Base-by-base conservation (phyloP, 2,888 invertebrate genomes). In the Spicauda simplicius region DNA sequence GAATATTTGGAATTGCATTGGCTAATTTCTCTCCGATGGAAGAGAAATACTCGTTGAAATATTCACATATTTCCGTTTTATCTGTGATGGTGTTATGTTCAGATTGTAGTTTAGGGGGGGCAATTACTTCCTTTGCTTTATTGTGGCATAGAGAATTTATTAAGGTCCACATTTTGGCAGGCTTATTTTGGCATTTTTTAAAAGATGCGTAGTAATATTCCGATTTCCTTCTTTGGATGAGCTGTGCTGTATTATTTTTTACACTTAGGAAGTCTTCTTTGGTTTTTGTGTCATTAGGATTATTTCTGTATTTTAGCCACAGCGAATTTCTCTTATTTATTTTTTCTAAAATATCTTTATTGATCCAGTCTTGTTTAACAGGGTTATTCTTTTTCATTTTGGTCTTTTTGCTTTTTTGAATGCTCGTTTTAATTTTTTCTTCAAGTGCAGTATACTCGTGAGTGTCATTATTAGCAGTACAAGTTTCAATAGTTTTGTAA, bases 201-300 rank as follows among this genome's bases (percentile, higher is more conserved):
- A 58, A 58, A 2, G 58, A 20, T 45, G 45, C 45, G n/a, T 14
- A 58, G 48, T 58, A 56, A 56, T 56, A 33, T 8, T 56, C 25
- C 19, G 33, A 25, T 64, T 64, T 64, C 11, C n/a, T 16, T 33
- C 14, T 19, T 19, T 60, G 37, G 30, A 60, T 52, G 3, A 59
- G 10, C 16, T 59, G 30, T 14, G 50, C 30, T 14, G 37, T 18
- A 25, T n/a, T 16, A 14, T 4, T 30, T 59, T 20, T 59, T 59
- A n/a, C 8, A 12, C n/a, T 4, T 16, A 59, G 11, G 18, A 48
- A 59, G 25, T 59, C 48, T 48, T n/a, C 48, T 59, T 48, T 18
- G 11, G 16, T 12, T n/a, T 59, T 48, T 8, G 11, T 37, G 48
- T 59, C 48, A 48, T 19, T 48, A 48, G 59, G 59, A 10, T 48